phyloP scores from a whole-genome alignment of 2,888 invertebrate genomes.

The Myopa testacea region DNA sequence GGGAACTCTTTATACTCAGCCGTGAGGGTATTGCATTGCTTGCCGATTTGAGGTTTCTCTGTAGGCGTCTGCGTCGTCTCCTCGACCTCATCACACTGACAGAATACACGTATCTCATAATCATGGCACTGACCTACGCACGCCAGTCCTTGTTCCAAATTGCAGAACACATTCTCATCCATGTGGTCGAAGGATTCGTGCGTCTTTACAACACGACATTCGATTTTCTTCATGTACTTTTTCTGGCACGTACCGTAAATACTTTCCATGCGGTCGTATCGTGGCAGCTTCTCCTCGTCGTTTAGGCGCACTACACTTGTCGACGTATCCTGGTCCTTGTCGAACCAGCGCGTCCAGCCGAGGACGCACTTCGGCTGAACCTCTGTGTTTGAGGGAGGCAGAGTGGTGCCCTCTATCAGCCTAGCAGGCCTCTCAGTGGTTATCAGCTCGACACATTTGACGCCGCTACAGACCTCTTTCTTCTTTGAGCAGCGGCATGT shows the following conservation, averaged over 20 bases:
- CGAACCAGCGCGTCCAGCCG: constrained; percentile 88
- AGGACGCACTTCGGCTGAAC: constrained; percentile 71
- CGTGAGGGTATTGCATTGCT: constrained; percentile 64
- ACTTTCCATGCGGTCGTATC: constrained; percentile 62
- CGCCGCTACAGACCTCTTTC: constrained; percentile 77
- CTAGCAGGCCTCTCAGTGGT: constrained; percentile 38
- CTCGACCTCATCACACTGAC: constrained; percentile 70
- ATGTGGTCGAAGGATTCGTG: constrained; percentile 77
- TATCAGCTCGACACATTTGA: constrained; percentile 71
- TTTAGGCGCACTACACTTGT: constrained; percentile 58
- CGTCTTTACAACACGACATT: constrained; percentile 77
- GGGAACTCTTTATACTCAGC: constrained; percentile 74
- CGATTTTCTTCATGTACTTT: constrained; percentile 77
- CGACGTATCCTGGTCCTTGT: constrained; percentile 65
- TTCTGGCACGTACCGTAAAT: constrained; percentile 72
- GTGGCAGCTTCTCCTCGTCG: constrained; percentile 63
- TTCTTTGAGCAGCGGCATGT: constrained; percentile 82
- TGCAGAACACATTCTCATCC: constrained; percentile 82
- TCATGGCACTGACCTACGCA: constrained; percentile 80
- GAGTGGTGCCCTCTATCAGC: constrained; percentile 52
- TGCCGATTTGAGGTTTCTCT: constrained; percentile 57
- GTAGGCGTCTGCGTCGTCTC: constrained; percentile 50
- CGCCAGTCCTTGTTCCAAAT: constrained; percentile 77
- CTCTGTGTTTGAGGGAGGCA: constrained; percentile 53
- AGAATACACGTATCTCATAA: constrained; percentile 85